These are phyloP conservation scores for Procambarus clarkii DNA, from an alignment of 1,140 invertebrate genomes.

Conservation along the genomic window DNA sequence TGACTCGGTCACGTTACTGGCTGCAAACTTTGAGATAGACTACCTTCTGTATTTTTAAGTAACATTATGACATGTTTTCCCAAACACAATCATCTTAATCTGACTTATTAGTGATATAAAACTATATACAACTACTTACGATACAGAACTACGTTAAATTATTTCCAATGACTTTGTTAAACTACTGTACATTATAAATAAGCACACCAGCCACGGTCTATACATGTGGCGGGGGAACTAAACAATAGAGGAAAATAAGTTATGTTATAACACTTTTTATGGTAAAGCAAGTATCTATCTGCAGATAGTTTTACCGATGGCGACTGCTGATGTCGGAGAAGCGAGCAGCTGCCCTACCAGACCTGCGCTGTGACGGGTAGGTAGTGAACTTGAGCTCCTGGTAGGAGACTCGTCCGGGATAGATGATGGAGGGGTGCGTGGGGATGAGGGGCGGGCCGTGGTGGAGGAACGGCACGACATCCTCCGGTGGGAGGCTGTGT, in stretches of 20 bases:
- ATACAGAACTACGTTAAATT: background rate
- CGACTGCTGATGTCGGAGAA: background rate
- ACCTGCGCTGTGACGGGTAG: background rate
- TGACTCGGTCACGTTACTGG: too few species aligned
- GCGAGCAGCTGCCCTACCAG: background rate
- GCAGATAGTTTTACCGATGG: too few species aligned
- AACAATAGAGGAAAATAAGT: background rate
- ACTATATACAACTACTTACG: too few species aligned
- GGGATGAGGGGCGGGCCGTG: constrained; percentile 27
- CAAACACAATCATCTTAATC: too few species aligned
- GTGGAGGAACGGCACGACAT: background rate
- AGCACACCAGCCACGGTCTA: background rate
- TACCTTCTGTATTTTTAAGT: too few species aligned
- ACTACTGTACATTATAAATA: background rate
- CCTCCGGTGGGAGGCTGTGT: background rate
- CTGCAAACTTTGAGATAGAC: too few species aligned
- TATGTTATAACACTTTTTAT: too few species aligned
- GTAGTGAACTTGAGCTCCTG: background rate
- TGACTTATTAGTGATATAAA: too few species aligned
- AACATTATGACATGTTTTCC: too few species aligned
- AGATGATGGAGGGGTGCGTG: background rate
- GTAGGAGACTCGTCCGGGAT: background rate
- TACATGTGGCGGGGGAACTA: background rate
- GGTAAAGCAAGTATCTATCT: background rate
- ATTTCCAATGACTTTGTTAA: background rate